Percentiles rank a stretch among this genome's conserved stretches.
Conservation (phyloP, 2,113 vertebrate species). For the Empidonax alnorum region DNA sequence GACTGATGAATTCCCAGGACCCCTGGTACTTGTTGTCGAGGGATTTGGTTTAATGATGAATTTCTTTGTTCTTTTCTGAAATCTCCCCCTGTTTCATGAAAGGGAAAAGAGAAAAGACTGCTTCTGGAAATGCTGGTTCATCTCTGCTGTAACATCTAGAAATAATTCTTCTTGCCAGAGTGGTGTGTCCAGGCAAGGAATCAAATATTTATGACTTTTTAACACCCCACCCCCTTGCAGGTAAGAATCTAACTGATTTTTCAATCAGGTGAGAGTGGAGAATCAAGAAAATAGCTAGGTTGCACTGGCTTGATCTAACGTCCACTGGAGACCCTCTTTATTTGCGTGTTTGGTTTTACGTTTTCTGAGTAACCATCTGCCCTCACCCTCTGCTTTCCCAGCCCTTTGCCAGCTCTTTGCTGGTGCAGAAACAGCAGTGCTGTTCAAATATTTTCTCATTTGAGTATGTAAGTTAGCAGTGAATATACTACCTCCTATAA, state of each 20-base stretch:
- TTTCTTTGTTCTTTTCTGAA: constrained; percentile 13
- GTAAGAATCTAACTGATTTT: background rate
- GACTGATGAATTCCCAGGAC: background rate
- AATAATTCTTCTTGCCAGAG: background rate
- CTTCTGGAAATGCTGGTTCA: background rate
- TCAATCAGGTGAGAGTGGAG: background rate
- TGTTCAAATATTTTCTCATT: background rate
- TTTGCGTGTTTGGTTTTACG: background rate
- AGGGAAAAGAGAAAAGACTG: background rate
- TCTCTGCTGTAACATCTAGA: background rate
- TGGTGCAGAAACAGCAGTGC: background rate
- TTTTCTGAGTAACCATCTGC: background rate
- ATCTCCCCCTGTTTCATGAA: background rate
- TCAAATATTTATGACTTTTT: background rate
- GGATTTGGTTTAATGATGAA: background rate
- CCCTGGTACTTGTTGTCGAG: background rate
- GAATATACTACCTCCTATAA: background rate
- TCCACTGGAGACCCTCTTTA: background rate
- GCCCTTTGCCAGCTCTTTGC: background rate
- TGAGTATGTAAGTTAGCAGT: background rate
- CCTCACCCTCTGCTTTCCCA: background rate
- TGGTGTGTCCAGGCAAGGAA: background rate
- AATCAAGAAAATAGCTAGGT: background rate
- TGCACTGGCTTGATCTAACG: background rate
- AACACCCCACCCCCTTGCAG: background rate